Evolutionary conservation across 2,797 vertebrate genomes (phyloP).

Genomic region (Danio tinwini): DNA sequence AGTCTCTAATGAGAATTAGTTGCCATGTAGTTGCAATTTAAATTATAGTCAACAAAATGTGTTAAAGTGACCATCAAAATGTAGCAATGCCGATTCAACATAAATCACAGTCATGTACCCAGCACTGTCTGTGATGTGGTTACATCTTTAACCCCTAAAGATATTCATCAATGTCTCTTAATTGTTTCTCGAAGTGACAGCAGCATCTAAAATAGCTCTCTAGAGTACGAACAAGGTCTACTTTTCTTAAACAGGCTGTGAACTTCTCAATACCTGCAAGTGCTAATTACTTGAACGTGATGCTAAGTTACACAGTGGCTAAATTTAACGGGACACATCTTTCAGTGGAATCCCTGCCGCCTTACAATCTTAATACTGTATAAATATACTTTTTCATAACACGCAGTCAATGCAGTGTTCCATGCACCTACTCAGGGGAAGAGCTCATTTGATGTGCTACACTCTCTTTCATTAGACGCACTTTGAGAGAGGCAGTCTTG

Average conservation of each 20-base stretch:
- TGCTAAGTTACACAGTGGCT: neutral
- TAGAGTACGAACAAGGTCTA: neutral
- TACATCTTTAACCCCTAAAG: neutral
- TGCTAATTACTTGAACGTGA: neutral
- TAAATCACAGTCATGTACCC: neutral
- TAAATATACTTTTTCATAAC: constrained; percentile 34
- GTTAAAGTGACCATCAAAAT: too few relatives aligned
- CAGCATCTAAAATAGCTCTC: neutral
- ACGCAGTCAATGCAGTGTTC: constrained; percentile 17
- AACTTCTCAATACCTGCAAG: neutral
- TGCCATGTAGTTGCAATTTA: too few relatives aligned
- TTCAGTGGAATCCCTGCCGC: neutral
- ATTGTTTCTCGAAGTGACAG: constrained; percentile 5
- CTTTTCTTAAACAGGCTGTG: neutral
- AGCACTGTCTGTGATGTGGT: neutral
- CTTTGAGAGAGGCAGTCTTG: constrained; percentile 38
- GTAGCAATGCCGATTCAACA: too few relatives aligned
- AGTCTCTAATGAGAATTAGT: too few relatives aligned
- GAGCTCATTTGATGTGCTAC: constrained; percentile 42
- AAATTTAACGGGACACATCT: constrained; percentile 31
- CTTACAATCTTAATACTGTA: constrained; percentile 24
- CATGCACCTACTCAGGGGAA: constrained; percentile 29
- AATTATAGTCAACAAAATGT: too few relatives aligned
- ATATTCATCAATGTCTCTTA: neutral
- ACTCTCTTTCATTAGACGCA: constrained; percentile 40